Evolutionary conservation across 2,113 vertebrate species (phyloP).

Genomic region (Gallinago undulata): DNA sequence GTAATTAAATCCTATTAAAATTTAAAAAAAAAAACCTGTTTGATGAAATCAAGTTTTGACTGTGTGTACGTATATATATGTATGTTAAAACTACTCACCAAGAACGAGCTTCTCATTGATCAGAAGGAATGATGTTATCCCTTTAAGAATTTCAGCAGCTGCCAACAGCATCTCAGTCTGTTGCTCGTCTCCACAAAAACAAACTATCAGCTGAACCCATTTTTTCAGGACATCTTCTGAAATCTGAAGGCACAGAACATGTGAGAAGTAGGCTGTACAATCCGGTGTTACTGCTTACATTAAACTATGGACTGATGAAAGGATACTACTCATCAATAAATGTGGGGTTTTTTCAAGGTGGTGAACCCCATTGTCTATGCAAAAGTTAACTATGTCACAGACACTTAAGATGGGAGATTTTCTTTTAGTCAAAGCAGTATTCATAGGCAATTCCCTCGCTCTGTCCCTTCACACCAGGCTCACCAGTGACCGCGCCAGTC

Average conservation of each 20-base stretch:
- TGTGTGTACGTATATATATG: neutral
- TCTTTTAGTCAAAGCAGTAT: neutral
- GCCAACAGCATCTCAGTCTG: conserved; percentile 84
- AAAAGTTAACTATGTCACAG: neutral
- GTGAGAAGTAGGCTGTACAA: neutral
- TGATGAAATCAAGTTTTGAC: neutral
- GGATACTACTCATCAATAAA: neutral
- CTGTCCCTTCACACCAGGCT: neutral
- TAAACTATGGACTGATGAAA: neutral
- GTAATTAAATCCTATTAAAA: neutral
- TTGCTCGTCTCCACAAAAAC: conserved; percentile 83
- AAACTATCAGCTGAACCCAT: conserved; percentile 82
- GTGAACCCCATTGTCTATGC: neutral
- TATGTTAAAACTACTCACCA: conserved; percentile 74
- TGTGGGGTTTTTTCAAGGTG: rapidly evolving
- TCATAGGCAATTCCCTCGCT: neutral
- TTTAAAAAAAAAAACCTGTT: neutral
- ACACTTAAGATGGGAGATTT: neutral
- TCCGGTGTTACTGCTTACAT: rapidly evolving
- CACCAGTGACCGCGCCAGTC: neutral
- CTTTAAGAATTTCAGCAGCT: conserved; percentile 82
- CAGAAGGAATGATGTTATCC: conserved; percentile 74
- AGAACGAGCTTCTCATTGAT: conserved; percentile 73
- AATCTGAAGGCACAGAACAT: conserved; percentile 52
- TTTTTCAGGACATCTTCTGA: conserved; percentile 59